Conservation (phyloP, 2,888 invertebrate genomes). For the Mechanitis messenoides region DNA sequence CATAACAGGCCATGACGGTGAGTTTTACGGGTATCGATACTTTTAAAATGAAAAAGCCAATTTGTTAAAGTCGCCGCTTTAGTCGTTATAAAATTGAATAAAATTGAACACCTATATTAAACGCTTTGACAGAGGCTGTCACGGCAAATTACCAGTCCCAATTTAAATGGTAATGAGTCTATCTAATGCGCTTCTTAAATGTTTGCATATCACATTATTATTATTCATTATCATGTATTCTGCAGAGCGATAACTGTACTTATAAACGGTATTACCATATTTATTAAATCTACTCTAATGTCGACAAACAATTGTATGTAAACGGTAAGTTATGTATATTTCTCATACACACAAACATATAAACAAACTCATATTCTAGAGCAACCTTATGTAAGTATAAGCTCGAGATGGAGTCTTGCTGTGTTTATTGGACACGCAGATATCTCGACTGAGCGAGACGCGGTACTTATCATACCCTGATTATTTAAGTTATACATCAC, state of each 20-base stretch:
- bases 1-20: conserved; percentile 9
- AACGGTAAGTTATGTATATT: neutral
- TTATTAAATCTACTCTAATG: neutral
- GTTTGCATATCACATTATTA: neutral
- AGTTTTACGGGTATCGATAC: conserved; percentile 22
- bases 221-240: neutral
- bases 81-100: conserved; percentile 9
- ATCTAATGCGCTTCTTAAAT: neutral
- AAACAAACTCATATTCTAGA: too few species aligned
- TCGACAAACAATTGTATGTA: neutral
- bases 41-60: conserved; percentile 28
- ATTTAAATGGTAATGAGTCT: conserved; percentile 16
- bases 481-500: too few species aligned
- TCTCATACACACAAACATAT: too few species aligned
- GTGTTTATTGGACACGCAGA: too few species aligned
- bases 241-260: neutral
- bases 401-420: too few species aligned
- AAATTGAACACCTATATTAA: conserved; percentile 24
- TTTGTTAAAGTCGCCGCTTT: conserved; percentile 28
- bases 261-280: neutral
- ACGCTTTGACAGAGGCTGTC: conserved; percentile 11
- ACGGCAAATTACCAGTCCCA: conserved; percentile 11
- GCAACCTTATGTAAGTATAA: too few species aligned
- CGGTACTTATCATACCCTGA: too few species aligned
- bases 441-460: too few species aligned